Evolutionary conservation across 2,888 invertebrate species (phyloP).

Genomic region (Dichetophora obliterata): DNA sequence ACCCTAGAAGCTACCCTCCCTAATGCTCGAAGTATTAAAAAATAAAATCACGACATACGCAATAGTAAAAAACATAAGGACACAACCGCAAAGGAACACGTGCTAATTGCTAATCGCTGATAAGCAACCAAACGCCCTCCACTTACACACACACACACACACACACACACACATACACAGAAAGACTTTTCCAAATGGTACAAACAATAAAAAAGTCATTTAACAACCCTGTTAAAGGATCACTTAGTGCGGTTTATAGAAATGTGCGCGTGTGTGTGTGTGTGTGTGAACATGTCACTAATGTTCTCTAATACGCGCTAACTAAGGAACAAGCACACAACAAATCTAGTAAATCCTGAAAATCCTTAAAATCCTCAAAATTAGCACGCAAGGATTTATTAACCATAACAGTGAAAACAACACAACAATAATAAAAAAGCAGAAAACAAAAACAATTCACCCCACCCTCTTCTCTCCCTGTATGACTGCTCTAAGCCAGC

Average conservation of each 20-base stretch:
- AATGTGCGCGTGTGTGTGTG: not conserved
- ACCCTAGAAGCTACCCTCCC: too few species aligned
- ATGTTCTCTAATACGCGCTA: constrained; percentile 16
- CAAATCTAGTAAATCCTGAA: constrained; percentile 18
- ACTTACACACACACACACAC: not conserved
- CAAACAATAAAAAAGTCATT: constrained; percentile 25
- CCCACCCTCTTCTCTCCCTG: not conserved
- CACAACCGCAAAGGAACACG: constrained; percentile 22
- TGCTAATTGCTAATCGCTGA: constrained; percentile 37
- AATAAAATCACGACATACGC: not conserved
- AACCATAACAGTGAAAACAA: constrained; percentile 1
- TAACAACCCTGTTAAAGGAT: constrained; percentile 14
- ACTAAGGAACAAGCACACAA: constrained; percentile 1
- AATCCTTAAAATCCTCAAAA: constrained; percentile 38
- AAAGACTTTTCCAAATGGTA: not conserved
- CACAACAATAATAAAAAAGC: not conserved
- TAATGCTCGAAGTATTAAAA: not conserved
- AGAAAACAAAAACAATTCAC: constrained; percentile 5
- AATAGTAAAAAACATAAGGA: constrained; percentile 10
- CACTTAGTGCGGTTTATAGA: not conserved
- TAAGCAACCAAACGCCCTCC: not conserved
- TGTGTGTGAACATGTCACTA: constrained; percentile 17
- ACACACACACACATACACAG: not conserved
- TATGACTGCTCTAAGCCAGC: constrained; percentile 1
- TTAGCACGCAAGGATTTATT: constrained; percentile 39